A percentile compares a stretch with the other conserved stretches of the same genome.
phyloP scores from a whole-genome alignment of 2,113 vertebrate species.

The Alethe diademata region DNA sequence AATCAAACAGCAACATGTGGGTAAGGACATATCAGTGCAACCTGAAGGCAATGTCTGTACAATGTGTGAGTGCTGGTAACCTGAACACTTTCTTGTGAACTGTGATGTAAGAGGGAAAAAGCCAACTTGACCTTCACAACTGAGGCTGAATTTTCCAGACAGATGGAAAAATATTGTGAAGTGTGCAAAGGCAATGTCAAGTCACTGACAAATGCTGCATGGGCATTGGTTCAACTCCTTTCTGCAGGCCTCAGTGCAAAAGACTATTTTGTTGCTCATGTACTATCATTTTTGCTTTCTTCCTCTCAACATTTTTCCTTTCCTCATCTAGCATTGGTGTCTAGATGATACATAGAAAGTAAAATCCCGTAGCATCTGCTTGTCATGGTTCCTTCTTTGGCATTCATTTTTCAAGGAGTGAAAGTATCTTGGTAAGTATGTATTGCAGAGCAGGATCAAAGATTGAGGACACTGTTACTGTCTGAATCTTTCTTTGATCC shows the following conservation, averaged over 20 bases:
- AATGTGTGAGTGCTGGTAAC: not conserved
- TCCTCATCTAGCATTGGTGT: not conserved
- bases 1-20: not conserved
- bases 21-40: not conserved
- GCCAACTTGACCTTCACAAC: not conserved
- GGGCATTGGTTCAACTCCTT: not conserved
- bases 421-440: conserved; percentile 7
- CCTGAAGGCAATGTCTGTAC: not conserved
- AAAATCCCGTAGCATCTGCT: not conserved
- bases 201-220: not conserved
- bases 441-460: not conserved
- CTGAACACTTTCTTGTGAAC: not conserved
- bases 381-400: not conserved
- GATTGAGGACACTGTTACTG: not conserved
- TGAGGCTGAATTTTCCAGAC: not conserved
- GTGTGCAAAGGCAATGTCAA: not conserved
- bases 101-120: not conserved
- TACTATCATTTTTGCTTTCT: not conserved
- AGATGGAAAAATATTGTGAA: not conserved
- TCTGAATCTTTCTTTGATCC: not conserved
- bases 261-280: not conserved
- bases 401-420: conserved; percentile 15
- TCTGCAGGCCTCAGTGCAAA: not conserved
- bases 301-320: not conserved
- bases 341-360: not conserved